These are phyloP conservation scores for Bedellia somnulentella DNA, from an alignment of 2,888 invertebrate species.

Conservation along the genomic window DNA sequence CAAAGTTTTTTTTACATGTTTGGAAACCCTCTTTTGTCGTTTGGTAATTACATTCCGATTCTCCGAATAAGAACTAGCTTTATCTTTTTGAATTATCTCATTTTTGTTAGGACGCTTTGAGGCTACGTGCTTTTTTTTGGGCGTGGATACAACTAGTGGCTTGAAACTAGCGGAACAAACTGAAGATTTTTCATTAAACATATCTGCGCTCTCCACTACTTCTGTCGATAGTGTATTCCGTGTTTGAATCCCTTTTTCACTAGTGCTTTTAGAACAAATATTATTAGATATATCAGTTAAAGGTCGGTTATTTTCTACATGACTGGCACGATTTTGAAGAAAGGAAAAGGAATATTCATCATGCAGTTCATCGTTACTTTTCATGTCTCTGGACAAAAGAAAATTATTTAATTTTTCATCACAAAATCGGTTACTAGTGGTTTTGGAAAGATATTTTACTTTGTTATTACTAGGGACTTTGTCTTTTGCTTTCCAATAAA, in stretches of 20 bases:
- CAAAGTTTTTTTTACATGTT: constrained; percentile 11
- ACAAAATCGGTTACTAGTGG: neutral
- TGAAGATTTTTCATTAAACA: constrained; percentile 1
- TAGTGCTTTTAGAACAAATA: no score
- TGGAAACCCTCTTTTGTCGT: constrained; percentile 7
- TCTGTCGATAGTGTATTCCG: no score
- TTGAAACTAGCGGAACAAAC: constrained; percentile 17
- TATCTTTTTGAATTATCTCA: neutral
- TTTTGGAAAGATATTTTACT: neutral
- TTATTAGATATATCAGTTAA: no score
- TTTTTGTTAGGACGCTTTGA: neutral
- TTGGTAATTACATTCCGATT: constrained; percentile 10
- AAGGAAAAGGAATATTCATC: no score
- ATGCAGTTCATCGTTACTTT: no score
- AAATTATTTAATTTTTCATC: no score
- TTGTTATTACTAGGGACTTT: neutral
- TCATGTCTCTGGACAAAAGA: no score
- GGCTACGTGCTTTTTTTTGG: constrained; percentile 15
- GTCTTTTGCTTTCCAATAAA: constrained; percentile 14
- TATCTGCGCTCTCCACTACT: no score
- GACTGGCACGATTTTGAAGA: no score
- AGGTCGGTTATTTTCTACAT: no score
- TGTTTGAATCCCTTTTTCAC: no score
- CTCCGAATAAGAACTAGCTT: neutral
- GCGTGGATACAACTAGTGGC: constrained; percentile 28